Percentiles rank a stretch among this genome's conserved stretches.
Conservation (phyloP, 2,113 vertebrate species). For the Dipodomys spectabilis region DNA sequence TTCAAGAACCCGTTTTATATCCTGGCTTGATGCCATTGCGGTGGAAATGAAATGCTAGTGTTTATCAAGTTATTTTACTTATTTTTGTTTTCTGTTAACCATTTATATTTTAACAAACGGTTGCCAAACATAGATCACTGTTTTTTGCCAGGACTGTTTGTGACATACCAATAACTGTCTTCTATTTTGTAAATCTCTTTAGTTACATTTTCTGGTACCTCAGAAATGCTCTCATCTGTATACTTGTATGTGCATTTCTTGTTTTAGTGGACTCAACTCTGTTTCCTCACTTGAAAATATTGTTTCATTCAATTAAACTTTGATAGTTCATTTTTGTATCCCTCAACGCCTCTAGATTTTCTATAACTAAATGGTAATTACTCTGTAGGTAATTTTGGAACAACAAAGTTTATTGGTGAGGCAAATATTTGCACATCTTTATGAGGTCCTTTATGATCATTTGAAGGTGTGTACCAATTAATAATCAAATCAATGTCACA, state of each 20-base stretch:
- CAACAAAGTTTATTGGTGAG: not conserved
- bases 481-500: not conserved
- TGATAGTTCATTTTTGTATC: not conserved
- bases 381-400: not conserved
- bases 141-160: not conserved
- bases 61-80: not conserved
- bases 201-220: not conserved
- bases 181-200: not conserved
- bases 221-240: not conserved
- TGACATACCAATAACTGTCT: not conserved
- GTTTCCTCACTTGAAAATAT: not conserved
- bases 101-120: not conserved
- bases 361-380: not conserved
- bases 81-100: not conserved
- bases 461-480: not conserved
- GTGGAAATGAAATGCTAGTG: not conserved
- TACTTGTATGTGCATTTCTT: not conserved
- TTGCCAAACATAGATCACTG: not conserved
- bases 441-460: rapidly evolving
- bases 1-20: slow-evolving; percentile 23
- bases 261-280: rapidly evolving
- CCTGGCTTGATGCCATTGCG: not conserved
- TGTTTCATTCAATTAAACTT: not conserved
- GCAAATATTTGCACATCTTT: not conserved
- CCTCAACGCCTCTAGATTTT: not conserved